Base-by-base conservation (phyloP, 2,888 invertebrate species). In the Dryobota labecula region DNA sequence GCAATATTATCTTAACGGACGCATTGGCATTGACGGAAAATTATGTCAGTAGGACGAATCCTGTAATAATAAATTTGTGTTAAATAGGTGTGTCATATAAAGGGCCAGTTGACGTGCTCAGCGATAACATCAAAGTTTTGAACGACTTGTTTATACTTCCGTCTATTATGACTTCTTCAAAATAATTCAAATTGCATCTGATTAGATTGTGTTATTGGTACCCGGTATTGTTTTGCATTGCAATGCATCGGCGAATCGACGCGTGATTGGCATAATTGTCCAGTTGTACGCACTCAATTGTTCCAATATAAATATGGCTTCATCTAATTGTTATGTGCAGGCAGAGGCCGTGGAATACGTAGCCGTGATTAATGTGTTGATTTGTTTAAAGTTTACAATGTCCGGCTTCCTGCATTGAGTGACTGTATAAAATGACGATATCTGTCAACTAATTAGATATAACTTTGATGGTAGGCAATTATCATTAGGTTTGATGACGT, bases 251-350 rank as follows among this genome's bases (percentile, higher is more conserved):
- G 80, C 81, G 82, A 78, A 87, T 89, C 83, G 82, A 86, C 84
- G 82, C 92, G 91, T 91, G 93, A 90, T 90, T 88, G 90, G 88
- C 87, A 90, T 92, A 89, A 89, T 90, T 90, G 88, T 81, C 80
- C 82, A 76, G 74, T 86, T 80, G 81, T 88, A 87, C 78, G 82
- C 85, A 84, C 82, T 90, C 89, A 88, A 90, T 91, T 90, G 91
- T 90, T 88, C 78, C 86, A 87, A 88, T 89, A 87, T 83, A 79
- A 85, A 86, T 80, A 88, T 84, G 87, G 87, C 85, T 89, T 89
- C 89, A 88, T 88, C 87, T 89, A 87, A 90, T 90, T 88, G 87
- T 87, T 81, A 85, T 86, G 84, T 80, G 66, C 76, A 74, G 45
- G 69, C 64, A 63, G 47, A 77, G 65, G 49, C 74, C 62, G 49